Base-by-base conservation (phyloP, 2,113 vertebrate genomes). In the Lasiurus borealis region DNA sequence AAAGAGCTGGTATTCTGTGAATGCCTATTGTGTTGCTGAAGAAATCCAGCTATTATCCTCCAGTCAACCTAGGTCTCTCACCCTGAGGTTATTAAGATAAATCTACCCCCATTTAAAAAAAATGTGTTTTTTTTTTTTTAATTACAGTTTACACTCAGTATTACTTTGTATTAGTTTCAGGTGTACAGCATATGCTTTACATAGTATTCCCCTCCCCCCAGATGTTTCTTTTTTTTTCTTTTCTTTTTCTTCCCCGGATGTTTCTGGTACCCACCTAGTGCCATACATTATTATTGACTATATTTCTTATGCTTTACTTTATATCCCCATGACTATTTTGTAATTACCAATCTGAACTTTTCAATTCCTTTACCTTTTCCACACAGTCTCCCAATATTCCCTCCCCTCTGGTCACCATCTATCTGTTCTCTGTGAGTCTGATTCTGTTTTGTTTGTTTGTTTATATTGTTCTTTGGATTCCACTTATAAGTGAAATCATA, bases 31-130 rank as follows among this genome's bases (percentile, higher is more conserved):
- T 73, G 46, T 27, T 77, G 29, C 44, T 88, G 27, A 91, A 69
- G 68, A 94, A 94, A 87, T 84, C 46, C 5, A 95, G 15, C 89
- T 52, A 7, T 31, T 85, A 23, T 95, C 62, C 12, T 88, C 16
- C 46, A 84, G 29, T 8, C 12, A 81, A 86, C 21, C 36, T 91
- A 73, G 13, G 6, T 90, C 34, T 91, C 50, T 78, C 44, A 66
- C 50, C n/a, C 16, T 72, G 13, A 83, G 73, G n/a, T 68, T 78
- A 75, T 36, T 75, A 80, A 86, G 8, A 77, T 75, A 92, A 84
- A 57, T 19, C 15, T 31, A 64, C 11, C 54, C 34, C 72, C 44
- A 75, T n/a, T 68, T n/a, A n/a, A n/a, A 44, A 36, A 72, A 52
- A 52, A 52, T 52, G 50, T 52, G 16, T 19, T 57, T 57, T 57